These are phyloP conservation scores for Xerus rutilus DNA, from an alignment of 2,797 vertebrate species.

Conservation along the genomic window DNA sequence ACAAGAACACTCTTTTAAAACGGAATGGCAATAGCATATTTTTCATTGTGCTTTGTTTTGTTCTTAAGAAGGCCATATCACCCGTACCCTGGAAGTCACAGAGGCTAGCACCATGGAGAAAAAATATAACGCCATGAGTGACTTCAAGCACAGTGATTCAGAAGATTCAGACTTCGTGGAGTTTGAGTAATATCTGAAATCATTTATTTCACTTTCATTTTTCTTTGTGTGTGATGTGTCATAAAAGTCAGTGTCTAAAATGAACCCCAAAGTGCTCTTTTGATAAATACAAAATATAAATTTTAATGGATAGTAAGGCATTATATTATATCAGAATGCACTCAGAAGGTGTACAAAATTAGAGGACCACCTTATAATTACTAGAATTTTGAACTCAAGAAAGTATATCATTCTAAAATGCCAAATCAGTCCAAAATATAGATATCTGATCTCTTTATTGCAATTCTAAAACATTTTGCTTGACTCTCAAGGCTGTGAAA, in stretches of 20 bases:
- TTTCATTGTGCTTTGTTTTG: not conserved
- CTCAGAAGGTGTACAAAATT: slow-evolving; percentile 36
- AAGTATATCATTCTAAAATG: not conserved
- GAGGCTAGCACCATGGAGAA: not conserved
- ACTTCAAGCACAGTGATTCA: not conserved
- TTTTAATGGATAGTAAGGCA: not conserved
- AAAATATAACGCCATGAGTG: not conserved
- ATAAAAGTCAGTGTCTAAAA: not conserved
- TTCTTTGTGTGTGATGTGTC: not conserved
- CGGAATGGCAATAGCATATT: not conserved
- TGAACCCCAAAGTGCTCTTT: not conserved
- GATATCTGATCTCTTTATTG: not conserved
- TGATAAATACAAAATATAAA: not conserved
- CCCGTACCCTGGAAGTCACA: not conserved
- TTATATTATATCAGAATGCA: not conserved
- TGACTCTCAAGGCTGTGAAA: not conserved
- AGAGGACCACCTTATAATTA: not conserved
- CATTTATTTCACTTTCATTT: not conserved
- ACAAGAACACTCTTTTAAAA: not conserved
- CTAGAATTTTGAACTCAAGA: not conserved
- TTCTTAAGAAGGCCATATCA: not conserved
- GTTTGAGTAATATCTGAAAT: not conserved
- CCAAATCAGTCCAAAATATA: not conserved
- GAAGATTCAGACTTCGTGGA: not conserved
- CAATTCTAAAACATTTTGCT: slow-evolving; percentile 6